These are phyloP conservation scores for Cephus nigrinus DNA, from an alignment of 2,888 invertebrate species.

Conservation along the genomic window DNA sequence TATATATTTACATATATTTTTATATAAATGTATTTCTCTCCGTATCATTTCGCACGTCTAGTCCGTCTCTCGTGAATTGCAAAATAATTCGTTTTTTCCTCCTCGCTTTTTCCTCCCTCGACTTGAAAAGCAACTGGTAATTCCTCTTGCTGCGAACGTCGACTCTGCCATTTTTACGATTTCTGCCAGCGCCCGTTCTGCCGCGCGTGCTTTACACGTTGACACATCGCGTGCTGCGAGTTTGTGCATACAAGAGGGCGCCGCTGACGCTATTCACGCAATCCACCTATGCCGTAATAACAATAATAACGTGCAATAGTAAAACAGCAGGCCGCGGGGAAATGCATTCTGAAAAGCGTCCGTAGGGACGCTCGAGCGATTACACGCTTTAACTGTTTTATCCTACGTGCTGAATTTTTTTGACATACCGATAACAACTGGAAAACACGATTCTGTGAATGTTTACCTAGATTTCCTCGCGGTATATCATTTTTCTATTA, in stretches of 20 bases:
- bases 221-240: constrained; percentile 32
- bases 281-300: constrained; percentile 21
- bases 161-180: constrained; percentile 13
- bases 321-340: constrained; percentile 21
- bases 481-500: neutral
- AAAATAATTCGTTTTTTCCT: neutral
- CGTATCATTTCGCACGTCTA: neutral
- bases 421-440: constrained; percentile 15
- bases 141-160: neutral
- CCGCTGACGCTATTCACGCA: constrained; percentile 26
- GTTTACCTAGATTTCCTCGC: neutral
- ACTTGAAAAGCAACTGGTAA: neutral
- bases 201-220: constrained; percentile 21
- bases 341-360: constrained; percentile 29
- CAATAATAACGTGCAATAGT: constrained; percentile 23
- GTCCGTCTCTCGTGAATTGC: neutral
- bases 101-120: neutral
- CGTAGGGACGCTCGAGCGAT: constrained; percentile 20
- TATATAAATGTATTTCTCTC: neutral
- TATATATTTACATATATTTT: neutral
- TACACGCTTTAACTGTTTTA: constrained; percentile 28
- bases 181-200: constrained; percentile 13
- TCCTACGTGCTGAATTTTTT: constrained; percentile 27
- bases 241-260: constrained; percentile 10
- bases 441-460: constrained; percentile 17